Evolutionary conservation across 2,113 vertebrate genomes (phyloP), one percentile per base, ranked within the genome.

Genomic region (Synchiropus splendidus): DNA sequence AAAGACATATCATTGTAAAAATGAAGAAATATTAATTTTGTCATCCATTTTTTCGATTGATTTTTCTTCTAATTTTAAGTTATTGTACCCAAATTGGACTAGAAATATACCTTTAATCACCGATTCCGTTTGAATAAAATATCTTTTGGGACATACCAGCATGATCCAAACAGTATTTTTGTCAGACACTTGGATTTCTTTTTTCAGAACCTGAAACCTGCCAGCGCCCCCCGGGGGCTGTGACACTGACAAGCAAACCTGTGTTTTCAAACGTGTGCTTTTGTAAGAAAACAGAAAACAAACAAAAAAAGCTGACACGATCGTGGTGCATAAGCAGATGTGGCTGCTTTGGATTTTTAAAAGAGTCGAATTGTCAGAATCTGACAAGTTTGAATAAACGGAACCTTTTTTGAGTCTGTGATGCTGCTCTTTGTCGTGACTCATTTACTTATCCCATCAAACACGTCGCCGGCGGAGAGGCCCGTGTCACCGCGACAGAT

Each of bases 11-110:
- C 45, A 52, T 38, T 51, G 37, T 86, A 80, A 82, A 83, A 78
- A 85, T 68, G 79, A 85, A 75, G 77, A 78, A 83, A 55, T 76
- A 61, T 76, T 52, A 12, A 33, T 74, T 83, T 74, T 82, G 65
- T 54, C 87, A 31, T 33, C 63, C 65, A 43, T 33, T 31, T 42
- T 57, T 45, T 64, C 58, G 62, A 71, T 48, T 32, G 15, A 31
- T 58, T 48, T 63, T 59, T 54, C 11, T 1, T 59, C 36, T 34
- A 21, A 62, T 61, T 57, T 17, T 86, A 86, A 86, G 64, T 86
- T 86, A 85, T 88, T 85, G 39, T 79, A 72, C 59, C 68, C 8
- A 27, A 27, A 27, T 27, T 78, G 64, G 34, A 37, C 76, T 76
- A 54, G 61, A 50, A 63, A 72, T 41, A 37, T 39, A 41, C 46